phyloP scores from a whole-genome alignment of 2,888 invertebrate genomes.

The Epirrhoe alternata region DNA sequence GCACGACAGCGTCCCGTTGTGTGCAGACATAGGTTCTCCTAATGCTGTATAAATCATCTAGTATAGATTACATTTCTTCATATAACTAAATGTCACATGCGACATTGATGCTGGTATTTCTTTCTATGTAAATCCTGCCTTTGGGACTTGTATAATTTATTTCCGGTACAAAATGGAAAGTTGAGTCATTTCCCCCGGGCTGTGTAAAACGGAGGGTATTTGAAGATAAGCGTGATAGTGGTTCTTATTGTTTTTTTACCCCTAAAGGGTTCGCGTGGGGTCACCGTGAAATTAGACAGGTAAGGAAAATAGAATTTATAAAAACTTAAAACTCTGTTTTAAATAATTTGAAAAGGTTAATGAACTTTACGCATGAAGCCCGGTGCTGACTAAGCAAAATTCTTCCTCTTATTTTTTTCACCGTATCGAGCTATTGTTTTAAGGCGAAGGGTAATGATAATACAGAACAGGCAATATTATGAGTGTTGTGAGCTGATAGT shows the following conservation, averaged over 20 bases:
- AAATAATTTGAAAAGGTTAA: too few species aligned
- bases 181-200: constrained; percentile 44
- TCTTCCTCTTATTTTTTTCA: too few species aligned
- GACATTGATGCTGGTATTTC: not conserved
- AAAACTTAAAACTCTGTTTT: not conserved
- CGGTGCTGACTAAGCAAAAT: too few species aligned
- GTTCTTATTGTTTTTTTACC: constrained; percentile 29
- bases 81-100: too few species aligned
- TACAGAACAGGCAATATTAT: too few species aligned
- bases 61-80: too few species aligned
- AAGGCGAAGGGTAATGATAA: too few species aligned
- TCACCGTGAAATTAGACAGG: not conserved
- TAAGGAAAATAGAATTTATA: not conserved
- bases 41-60: too few species aligned
- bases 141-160: constrained; percentile 29
- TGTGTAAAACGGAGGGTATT: constrained; percentile 40
- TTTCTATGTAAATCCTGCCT: constrained; percentile 11
- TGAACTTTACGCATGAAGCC: not conserved
- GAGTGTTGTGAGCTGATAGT: too few species aligned
- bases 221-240: constrained; percentile 25
- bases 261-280: constrained; percentile 4
- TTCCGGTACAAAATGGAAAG: constrained; percentile 34
- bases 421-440: too few species aligned
- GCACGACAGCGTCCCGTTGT: too few species aligned
- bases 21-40: too few species aligned